phyloP scores from a whole-genome alignment of 2,113 vertebrate genomes.

The Amphiprion ocellaris region DNA sequence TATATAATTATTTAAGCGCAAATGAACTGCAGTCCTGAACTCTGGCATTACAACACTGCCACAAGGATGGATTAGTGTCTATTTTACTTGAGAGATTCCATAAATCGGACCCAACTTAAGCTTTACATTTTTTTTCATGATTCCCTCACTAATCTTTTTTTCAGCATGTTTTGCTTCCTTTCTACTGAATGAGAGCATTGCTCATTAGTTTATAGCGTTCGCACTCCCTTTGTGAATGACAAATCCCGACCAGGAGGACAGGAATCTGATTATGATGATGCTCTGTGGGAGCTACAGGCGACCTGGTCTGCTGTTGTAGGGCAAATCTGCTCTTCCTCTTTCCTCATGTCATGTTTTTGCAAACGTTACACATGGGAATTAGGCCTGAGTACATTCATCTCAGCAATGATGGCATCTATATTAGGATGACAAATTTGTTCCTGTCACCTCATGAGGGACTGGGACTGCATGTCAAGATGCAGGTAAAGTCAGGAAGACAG shows the following conservation, averaged over 20 bases:
- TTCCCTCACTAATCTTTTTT: background rate
- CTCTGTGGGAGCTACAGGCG: slow-evolving; percentile 65
- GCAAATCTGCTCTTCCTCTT: slow-evolving; percentile 70
- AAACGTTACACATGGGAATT: slow-evolving; percentile 79
- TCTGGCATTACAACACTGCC: slow-evolving; percentile 12
- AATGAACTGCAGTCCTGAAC: slow-evolving; percentile 6
- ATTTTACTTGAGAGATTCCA: slow-evolving; percentile 16
- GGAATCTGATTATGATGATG: slow-evolving; percentile 67
- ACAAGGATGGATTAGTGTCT: slow-evolving; percentile 22
- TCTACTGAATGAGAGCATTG: background rate
- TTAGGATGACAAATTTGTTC: slow-evolving; percentile 81
- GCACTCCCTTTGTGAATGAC: slow-evolving; percentile 41
- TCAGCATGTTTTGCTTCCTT: slow-evolving; percentile 7
- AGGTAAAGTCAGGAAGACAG: slow-evolving; percentile 76
- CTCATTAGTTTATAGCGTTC: slow-evolving; percentile 43
- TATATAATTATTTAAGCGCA: slow-evolving; percentile 21
- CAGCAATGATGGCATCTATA: slow-evolving; percentile 78
- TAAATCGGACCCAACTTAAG: background rate
- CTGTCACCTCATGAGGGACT: slow-evolving; percentile 79
- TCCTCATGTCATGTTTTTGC: slow-evolving; percentile 73
- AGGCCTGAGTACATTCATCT: slow-evolving; percentile 70
- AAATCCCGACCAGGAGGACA: slow-evolving; percentile 53
- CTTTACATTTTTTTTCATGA: background rate
- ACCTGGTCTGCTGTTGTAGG: slow-evolving; percentile 73
- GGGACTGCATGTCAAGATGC: slow-evolving; percentile 79